A percentile compares a stretch with the other conserved stretches of the same genome.
Conservation (phyloP, 2,113 vertebrate species). For the Brienomyrus brachyistius region DNA sequence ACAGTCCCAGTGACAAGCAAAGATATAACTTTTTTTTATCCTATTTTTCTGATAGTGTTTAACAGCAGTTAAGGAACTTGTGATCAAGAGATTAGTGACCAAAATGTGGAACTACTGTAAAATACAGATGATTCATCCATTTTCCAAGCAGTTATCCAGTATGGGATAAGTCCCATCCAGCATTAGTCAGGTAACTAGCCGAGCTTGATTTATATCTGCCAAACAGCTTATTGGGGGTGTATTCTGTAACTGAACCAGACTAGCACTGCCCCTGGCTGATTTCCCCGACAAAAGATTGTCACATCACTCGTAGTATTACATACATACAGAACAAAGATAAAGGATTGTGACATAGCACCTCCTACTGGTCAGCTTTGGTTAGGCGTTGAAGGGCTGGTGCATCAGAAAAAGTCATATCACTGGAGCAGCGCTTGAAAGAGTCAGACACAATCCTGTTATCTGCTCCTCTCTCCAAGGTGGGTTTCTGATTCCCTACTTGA, state of each 20-base stretch:
- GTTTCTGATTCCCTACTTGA: constrained; percentile 79
- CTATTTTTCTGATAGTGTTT: no score
- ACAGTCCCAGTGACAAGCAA: no score
- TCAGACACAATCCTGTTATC: background rate
- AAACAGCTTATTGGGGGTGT: background rate
- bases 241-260: background rate
- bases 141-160: background rate
- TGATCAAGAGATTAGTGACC: background rate
- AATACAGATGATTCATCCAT: background rate
- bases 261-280: background rate
- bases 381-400: background rate
- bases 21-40: no score
- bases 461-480: constrained; percentile 62
- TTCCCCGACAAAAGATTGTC: background rate
- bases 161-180: background rate
- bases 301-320: background rate
- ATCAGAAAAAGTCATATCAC: background rate
- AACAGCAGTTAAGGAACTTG: background rate
- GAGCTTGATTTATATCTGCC: background rate
- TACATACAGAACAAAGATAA: background rate
- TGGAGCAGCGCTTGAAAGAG: background rate
- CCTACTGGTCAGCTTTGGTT: background rate
- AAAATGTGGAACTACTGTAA: background rate
- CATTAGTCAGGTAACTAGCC: background rate
- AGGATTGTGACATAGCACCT: background rate